Percentiles rank a stretch among this genome's conserved stretches.
Evolutionary conservation across 2,888 invertebrate species (phyloP).

Genomic region (Macaria notata): DNA sequence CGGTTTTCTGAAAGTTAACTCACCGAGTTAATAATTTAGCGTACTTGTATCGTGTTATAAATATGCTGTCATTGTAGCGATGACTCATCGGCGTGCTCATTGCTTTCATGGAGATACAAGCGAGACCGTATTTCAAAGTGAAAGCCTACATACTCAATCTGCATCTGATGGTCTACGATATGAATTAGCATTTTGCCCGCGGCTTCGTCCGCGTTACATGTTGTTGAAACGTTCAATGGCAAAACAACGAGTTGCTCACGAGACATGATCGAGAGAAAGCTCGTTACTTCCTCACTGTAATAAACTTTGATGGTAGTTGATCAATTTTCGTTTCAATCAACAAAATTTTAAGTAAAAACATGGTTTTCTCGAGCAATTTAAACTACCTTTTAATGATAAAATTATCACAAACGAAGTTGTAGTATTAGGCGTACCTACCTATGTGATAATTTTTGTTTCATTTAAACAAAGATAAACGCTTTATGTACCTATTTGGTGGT

Average conservation of each 20-base stretch:
- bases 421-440: no score
- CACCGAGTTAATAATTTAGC: constrained; percentile 41
- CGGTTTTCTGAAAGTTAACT: constrained; percentile 53
- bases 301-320: no score
- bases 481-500: no score
- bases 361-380: no score
- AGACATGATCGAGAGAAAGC: constrained; percentile 20
- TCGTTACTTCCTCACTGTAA: neutral
- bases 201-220: constrained; percentile 28
- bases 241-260: constrained; percentile 7
- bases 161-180: constrained; percentile 25
- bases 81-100: constrained; percentile 43
- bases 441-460: no score
- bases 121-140: constrained; percentile 54
- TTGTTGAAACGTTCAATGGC: constrained; percentile 28
- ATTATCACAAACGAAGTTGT: no score
- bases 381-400: no score
- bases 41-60: constrained; percentile 29
- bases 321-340: no score
- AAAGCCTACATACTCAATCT: constrained; percentile 54
- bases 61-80: constrained; percentile 39
- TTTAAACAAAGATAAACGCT: no score
- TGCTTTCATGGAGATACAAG: constrained; percentile 42
- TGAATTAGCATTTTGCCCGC: constrained; percentile 34
- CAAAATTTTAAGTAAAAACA: no score